These are phyloP conservation scores for Venturia canescens DNA, from an alignment of 1,140 invertebrate species.

Conservation along the genomic window DNA sequence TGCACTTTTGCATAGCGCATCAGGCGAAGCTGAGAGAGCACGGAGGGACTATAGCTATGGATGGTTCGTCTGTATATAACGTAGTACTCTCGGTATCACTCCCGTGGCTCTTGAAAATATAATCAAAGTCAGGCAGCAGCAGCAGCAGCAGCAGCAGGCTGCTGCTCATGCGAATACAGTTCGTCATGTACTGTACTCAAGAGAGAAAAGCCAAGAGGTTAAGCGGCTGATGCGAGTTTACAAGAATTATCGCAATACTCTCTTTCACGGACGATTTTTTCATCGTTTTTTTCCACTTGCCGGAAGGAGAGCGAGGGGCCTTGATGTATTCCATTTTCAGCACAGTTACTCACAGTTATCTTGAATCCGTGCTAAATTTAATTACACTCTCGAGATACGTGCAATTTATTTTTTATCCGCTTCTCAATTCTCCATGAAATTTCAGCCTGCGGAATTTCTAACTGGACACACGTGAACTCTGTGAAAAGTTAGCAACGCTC, in stretches of 20 bases:
- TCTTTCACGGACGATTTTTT: not conserved
- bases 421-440: no score
- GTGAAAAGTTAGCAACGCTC: no score
- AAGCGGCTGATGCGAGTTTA: not conserved
- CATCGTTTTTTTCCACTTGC: not conserved
- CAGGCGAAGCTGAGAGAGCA: conserved; percentile 21
- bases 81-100: not conserved
- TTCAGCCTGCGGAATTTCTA: no score
- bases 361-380: no score
- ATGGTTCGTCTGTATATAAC: not conserved
- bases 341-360: no score
- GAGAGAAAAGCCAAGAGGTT: not conserved
- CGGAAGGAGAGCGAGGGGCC: no score
- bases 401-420: no score
- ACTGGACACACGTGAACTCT: no score
- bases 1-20: conserved; percentile 38
- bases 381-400: no score
- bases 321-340: no score
- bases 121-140: conserved; percentile 36
- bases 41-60: not conserved
- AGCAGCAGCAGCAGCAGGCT: no score
- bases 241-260: conserved; percentile 8
- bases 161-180: not conserved
- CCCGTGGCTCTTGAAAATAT: conserved; percentile 28
- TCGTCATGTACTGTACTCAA: not conserved